These are phyloP conservation scores for Calephelis perditalis DNA, from an alignment of 2,888 invertebrate genomes.

Conservation along the genomic window DNA sequence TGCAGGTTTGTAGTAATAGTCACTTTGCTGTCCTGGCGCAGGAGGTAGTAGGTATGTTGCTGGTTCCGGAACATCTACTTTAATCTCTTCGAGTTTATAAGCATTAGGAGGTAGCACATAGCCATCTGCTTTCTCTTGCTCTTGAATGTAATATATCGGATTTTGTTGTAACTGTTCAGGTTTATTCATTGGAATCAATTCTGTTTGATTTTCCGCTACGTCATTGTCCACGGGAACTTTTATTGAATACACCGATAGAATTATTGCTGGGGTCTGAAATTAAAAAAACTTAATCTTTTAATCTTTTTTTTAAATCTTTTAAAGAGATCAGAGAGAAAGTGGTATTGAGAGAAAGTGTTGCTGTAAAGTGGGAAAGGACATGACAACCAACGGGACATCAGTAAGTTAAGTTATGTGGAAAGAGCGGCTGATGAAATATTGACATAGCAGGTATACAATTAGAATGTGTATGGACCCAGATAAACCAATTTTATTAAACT, in stretches of 20 bases:
- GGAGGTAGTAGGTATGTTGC: conserved; percentile 62
- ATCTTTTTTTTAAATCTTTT: no score
- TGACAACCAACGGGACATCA: no score
- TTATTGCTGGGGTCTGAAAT: conserved; percentile 51
- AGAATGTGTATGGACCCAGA: no score
- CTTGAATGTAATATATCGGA: conserved; percentile 49
- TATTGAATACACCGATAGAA: conserved; percentile 44
- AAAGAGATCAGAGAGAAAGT: no score
- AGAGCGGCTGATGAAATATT: no score
- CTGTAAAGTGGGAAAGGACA: no score
- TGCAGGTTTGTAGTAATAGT: conserved; percentile 44
- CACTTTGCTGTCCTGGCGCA: conserved; percentile 33
- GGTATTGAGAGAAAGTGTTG: no score
- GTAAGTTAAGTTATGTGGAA: no score
- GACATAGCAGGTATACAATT: no score
- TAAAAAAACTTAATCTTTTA: not conserved
- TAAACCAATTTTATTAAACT: no score
- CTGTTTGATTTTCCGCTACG: conserved; percentile 34
- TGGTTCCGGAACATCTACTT: conserved; percentile 44
- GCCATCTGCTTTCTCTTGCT: conserved; percentile 46
- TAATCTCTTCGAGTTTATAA: conserved; percentile 42
- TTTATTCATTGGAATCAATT: conserved; percentile 29
- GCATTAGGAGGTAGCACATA: conserved; percentile 55
- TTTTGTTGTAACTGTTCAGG: conserved; percentile 36
- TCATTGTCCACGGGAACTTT: conserved; percentile 52